Conservation (phyloP, 2,888 invertebrate genomes). For the Ormyrus thymus region DNA sequence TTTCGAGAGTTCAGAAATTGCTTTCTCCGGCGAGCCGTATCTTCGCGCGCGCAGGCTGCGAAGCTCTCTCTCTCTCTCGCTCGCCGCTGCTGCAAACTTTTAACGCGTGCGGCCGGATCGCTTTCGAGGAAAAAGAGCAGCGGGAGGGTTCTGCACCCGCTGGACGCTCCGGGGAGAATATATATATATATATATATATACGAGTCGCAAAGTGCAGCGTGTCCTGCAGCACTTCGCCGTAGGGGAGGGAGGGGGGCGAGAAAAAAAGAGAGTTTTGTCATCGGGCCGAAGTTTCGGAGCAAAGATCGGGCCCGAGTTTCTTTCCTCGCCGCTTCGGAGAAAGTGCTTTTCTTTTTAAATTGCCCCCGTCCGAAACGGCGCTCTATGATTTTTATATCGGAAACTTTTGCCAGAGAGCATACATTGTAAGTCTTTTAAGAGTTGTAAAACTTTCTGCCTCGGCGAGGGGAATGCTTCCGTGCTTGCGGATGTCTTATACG, state of each 20-base stretch:
- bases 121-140: slow-evolving; percentile 50
- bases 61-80: not conserved
- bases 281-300: slow-evolving; percentile 12
- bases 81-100: slow-evolving; percentile 59
- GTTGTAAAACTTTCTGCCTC: not conserved
- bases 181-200: too few relatives aligned
- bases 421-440: slow-evolving; percentile 15
- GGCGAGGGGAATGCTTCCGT: too few relatives aligned
- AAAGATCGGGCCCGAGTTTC: not conserved
- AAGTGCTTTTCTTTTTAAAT: slow-evolving; percentile 29
- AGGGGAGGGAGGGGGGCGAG: not conserved
- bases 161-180: too few relatives aligned
- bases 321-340: not conserved
- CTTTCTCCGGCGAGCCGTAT: slow-evolving; percentile 55
- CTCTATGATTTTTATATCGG: slow-evolving; percentile 24
- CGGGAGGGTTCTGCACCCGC: too few relatives aligned
- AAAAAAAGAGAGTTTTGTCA: slow-evolving; percentile 15
- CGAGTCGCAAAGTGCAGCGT: slow-evolving; percentile 27
- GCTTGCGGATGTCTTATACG: not conserved
- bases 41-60: slow-evolving; percentile 22
- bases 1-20: slow-evolving; percentile 61
- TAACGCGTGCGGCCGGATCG: slow-evolving; percentile 60
- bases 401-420: slow-evolving; percentile 1
- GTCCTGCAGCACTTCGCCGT: not conserved
- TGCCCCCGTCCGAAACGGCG: too few relatives aligned